phyloP scores from a whole-genome alignment of 2,113 vertebrate genomes.

The Recurvirostra avosetta region DNA sequence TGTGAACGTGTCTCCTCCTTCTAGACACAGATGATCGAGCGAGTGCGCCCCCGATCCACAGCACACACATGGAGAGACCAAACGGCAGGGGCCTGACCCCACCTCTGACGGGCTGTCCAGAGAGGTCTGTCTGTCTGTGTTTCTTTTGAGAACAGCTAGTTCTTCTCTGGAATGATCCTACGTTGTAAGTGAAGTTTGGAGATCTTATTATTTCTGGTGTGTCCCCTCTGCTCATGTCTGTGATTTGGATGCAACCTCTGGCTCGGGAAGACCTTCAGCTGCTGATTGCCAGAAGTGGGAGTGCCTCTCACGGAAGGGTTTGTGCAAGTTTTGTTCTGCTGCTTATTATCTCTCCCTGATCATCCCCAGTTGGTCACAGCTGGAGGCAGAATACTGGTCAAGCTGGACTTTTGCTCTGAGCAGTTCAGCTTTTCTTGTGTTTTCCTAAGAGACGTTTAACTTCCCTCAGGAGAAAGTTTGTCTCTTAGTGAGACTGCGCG shows the following conservation, averaged over 20 bases:
- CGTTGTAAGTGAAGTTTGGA: not conserved
- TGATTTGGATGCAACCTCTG: not conserved
- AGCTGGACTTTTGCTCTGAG: not conserved
- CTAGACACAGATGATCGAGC: not conserved
- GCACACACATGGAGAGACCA: not conserved
- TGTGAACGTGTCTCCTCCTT: not conserved
- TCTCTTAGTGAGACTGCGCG: fast-evolving
- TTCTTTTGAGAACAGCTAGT: not conserved
- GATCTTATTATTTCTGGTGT: not conserved
- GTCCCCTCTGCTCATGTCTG: not conserved
- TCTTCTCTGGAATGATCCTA: not conserved
- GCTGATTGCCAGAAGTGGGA: conserved; percentile 3
- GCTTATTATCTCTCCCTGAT: not conserved
- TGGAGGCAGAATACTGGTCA: not conserved
- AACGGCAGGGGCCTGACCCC: not conserved
- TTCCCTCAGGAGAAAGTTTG: not conserved
- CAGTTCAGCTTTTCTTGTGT: not conserved
- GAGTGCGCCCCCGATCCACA: not conserved
- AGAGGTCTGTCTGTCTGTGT: not conserved
- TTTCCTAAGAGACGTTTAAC: not conserved
- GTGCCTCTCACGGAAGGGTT: not conserved
- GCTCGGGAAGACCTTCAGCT: not conserved
- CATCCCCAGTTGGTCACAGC: not conserved
- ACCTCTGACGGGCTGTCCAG: no score
- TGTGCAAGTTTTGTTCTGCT: not conserved